These are phyloP conservation scores for Mimumesa dahlbomi DNA, from an alignment of 2,888 invertebrate genomes.

Conservation along the genomic window DNA sequence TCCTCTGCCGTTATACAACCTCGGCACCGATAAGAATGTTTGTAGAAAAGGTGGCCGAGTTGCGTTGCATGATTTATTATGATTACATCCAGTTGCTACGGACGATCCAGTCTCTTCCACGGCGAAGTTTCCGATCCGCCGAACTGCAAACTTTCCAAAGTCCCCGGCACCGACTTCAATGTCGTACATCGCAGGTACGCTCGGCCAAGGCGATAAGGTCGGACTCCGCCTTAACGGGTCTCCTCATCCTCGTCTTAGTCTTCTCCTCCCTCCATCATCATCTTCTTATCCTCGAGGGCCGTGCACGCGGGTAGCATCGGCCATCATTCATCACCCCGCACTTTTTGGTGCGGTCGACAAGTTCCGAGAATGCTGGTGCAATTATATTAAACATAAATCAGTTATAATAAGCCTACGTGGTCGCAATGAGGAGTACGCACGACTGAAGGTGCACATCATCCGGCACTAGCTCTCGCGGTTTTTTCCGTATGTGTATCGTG, in stretches of 20 bases:
- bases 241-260: constrained; percentile 19
- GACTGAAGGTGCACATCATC: constrained; percentile 29
- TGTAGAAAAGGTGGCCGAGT: constrained; percentile 26
- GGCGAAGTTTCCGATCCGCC: neutral
- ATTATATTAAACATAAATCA: constrained; percentile 75
- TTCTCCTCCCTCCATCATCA: constrained; percentile 36
- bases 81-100: constrained; percentile 14
- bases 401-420: constrained; percentile 66
- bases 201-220: constrained; percentile 39
- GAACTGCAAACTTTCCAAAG: constrained; percentile 10
- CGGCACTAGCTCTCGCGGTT: neutral
- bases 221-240: constrained; percentile 43
- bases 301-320: constrained; percentile 46
- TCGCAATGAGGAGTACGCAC: constrained; percentile 40
- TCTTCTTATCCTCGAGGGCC: constrained; percentile 36
- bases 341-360: constrained; percentile 64
- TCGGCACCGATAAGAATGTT: constrained; percentile 32
- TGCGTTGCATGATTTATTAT: constrained; percentile 34
- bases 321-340: constrained; percentile 66
- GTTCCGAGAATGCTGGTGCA: constrained; percentile 67
- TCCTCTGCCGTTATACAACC: constrained; percentile 13
- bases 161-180: constrained; percentile 2
- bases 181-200: constrained; percentile 4
- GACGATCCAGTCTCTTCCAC: neutral
- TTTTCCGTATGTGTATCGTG: constrained; percentile 3